Conservation (phyloP, 2,113 vertebrate genomes). For the Gavia stellata region DNA sequence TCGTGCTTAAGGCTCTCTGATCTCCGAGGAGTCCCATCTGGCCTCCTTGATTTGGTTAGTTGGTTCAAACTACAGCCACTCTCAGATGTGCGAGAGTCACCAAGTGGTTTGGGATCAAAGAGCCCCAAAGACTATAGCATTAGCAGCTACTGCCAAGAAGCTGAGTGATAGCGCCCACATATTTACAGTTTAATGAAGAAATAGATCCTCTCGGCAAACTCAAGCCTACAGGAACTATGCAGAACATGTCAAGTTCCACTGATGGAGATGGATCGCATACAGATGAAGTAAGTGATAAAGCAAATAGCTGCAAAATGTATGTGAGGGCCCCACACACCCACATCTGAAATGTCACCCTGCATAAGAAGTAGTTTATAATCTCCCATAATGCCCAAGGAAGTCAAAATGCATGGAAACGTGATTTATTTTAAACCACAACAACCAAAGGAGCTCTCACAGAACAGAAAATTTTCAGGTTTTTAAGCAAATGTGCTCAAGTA, state of each 20-base stretch:
- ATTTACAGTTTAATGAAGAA: neutral
- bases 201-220: neutral
- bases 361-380: neutral
- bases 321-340: conserved; percentile 7
- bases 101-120: neutral
- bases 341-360: neutral
- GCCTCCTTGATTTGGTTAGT: neutral
- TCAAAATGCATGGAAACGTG: neutral
- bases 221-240: neutral
- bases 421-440: conserved; percentile 4
- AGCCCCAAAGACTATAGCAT: neutral
- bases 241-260: neutral
- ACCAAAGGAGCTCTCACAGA: neutral
- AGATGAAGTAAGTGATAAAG: conserved; percentile 25
- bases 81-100: accelerated
- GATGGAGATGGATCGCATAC: neutral
- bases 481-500: neutral
- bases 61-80: neutral
- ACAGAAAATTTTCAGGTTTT: neutral
- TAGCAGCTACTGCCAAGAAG: neutral
- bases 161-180: neutral
- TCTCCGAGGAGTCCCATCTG: neutral
- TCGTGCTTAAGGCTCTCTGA: neutral
- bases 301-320: conserved; percentile 2
- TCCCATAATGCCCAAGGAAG: neutral